Base-by-base conservation (phyloP, 2,797 vertebrate species). In the Gymnopithys bicolor region DNA sequence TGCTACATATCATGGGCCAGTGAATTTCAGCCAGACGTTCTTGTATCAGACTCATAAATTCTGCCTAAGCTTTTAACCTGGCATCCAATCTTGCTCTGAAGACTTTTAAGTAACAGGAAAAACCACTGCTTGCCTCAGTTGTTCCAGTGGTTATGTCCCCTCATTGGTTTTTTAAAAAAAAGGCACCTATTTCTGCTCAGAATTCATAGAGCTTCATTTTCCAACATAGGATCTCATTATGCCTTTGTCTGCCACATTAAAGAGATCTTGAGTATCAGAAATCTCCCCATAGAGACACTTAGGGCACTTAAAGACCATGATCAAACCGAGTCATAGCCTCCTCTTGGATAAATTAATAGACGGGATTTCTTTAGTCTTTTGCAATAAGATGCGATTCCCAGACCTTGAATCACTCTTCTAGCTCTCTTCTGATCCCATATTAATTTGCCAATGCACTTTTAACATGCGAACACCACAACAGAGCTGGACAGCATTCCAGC, bases 261-360 rank as follows among this genome's bases (percentile, higher is more conserved):
- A 97, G 96, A 95, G 87, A 89, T 89, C 90, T 91, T 94, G 94
- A 73, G 89, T 95, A 95, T 95, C 94, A 92, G 89, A 97, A 96
- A 95, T 95, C 96, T 97, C 92, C 95, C 94, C 90, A 95, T 91
- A 95, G 95, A 97, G 94, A 94, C 92, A 97, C 93, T 96, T 92
- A 95, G 94, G 90, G 85, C 91, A 95, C 94, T 96, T 95, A 94
- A 97, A 94, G 93, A 96, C 90, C 92, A 49, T 87, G 92, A 96
- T 97, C 95, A 96, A 95, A 95, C 94, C 94, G 77, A 95, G 90
- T 85, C 92, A 89, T 95, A 92, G 92, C 79, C 68, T 96, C 68
- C 84, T 95, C 93, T 92, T 87, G 95, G 95, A 95, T 93, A 95
- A 95, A 95, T 93, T 95, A 95, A 95, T 95, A 94, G 87, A 94